Conservation (phyloP, 2,797 vertebrate species). For the Aplochiton taeniatus region DNA sequence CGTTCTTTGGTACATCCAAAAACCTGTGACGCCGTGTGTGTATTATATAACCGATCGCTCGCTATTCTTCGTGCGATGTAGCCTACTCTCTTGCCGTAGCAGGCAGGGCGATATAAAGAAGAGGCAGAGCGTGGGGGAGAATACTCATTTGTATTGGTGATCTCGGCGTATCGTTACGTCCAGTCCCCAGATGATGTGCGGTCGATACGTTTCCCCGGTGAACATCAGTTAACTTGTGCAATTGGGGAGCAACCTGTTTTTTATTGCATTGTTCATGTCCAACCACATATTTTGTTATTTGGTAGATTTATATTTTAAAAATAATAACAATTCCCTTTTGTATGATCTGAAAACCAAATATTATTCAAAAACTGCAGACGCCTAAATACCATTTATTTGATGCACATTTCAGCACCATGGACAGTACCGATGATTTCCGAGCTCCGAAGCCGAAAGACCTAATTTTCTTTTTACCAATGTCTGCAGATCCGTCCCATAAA, state of each 20-base stretch:
- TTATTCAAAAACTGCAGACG: too few relatives aligned
- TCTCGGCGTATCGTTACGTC: slow-evolving; percentile 54
- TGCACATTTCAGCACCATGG: slow-evolving; percentile 56
- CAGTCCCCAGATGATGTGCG: slow-evolving; percentile 37
- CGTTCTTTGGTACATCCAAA: slow-evolving; percentile 45
- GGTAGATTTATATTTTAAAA: too few relatives aligned
- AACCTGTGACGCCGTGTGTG: slow-evolving; percentile 30
- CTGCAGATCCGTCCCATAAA: too few relatives aligned
- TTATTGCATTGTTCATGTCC: too few relatives aligned
- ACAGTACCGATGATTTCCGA: slow-evolving; percentile 33
- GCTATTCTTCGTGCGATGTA: slow-evolving; percentile 27
- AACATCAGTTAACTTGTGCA: neutral
- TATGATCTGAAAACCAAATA: too few relatives aligned
- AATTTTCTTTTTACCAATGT: too few relatives aligned
- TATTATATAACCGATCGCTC: slow-evolving; percentile 63
- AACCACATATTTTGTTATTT: too few relatives aligned
- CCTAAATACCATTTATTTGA: neutral
- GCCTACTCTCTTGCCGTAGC: slow-evolving; percentile 45
- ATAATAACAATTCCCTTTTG: too few relatives aligned
- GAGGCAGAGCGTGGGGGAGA: slow-evolving; percentile 30
- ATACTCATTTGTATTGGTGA: slow-evolving; percentile 70
- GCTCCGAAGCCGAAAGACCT: too few relatives aligned
- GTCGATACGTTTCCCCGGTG: slow-evolving; percentile 41
- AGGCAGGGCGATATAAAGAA: slow-evolving; percentile 51
- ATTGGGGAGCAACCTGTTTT: neutral